Evolutionary conservation across 2,888 invertebrate genomes (phyloP).

Genomic region (Nematopogon swammerdamellus): DNA sequence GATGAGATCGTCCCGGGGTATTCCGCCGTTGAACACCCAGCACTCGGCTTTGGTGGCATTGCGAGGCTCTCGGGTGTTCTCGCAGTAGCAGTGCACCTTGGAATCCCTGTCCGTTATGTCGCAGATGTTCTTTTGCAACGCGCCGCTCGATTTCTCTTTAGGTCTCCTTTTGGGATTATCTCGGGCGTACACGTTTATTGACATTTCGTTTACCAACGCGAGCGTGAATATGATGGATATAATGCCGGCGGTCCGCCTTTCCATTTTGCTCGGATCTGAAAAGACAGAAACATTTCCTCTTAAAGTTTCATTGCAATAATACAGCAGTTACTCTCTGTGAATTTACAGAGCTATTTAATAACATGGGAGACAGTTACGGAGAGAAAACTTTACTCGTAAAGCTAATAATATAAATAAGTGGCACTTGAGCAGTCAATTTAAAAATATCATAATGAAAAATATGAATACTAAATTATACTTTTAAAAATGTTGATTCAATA

Average conservation of each 20-base stretch:
- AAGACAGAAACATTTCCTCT: slow-evolving; percentile 24
- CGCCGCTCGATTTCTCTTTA: slow-evolving; percentile 40
- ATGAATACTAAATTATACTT: too few relatives aligned
- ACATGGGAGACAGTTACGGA: too few relatives aligned
- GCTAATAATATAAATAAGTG: too few relatives aligned
- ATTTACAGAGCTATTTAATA: too few relatives aligned
- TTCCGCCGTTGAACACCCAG: slow-evolving; percentile 68
- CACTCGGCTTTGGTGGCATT: slow-evolving; percentile 73
- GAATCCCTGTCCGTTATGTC: slow-evolving; percentile 52
- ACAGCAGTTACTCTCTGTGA: too few relatives aligned
- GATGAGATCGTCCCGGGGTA: slow-evolving; percentile 65
- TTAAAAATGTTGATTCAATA: too few relatives aligned
- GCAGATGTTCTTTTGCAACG: slow-evolving; percentile 56
- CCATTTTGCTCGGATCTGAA: slow-evolving; percentile 43
- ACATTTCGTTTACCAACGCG: slow-evolving; percentile 45
- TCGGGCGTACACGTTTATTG: slow-evolving; percentile 41
- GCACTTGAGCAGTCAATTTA: too few relatives aligned
- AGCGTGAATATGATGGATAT: slow-evolving; percentile 43
- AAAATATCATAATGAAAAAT: too few relatives aligned
- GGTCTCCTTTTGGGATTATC: slow-evolving; percentile 41
- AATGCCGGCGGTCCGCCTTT: slow-evolving; percentile 34
- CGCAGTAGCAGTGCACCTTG: slow-evolving; percentile 67
- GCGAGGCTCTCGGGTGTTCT: slow-evolving; percentile 46
- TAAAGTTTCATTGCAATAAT: too few relatives aligned
- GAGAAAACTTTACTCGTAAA: too few relatives aligned